Base-by-base conservation (phyloP, 2,797 vertebrate species). In the Rhabdophis nuchalis region DNA sequence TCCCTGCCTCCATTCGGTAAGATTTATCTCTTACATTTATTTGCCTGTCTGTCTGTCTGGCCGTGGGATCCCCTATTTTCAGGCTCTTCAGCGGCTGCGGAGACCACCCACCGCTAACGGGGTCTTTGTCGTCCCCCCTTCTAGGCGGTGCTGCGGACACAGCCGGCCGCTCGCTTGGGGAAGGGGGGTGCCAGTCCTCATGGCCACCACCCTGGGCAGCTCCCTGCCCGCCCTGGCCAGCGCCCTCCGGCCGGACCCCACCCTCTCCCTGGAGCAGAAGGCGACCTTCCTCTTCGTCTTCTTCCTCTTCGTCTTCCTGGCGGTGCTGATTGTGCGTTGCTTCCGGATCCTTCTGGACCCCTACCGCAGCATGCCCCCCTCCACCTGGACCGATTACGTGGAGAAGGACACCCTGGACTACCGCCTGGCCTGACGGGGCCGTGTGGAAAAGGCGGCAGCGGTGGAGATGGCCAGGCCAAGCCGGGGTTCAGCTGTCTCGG, bases 351-450 rank as follows among this genome's bases (percentile, higher is more conserved):
- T 98, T 93, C 97, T 98, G 86, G 98, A 98, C 95, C 98, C 98
- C 0, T 98, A 98, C 96, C 98, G 98, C 92, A 98, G 98, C 95
- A 98, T 98, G 98, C 98, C 98, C 29, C 98, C 98, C 11, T 98
- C 98, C 95, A 98, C 98, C 87, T 98, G 98, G 98, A 98, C 98
- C 20, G 98, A 98, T 96, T 98, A 98, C 96, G 98, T 98, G 93
- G 98, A 98, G 96, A 98, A 98, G 92, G 98, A 98, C 96, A 98
- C 98, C 0, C 98, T 98, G 14, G 98, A 98, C 93, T 98, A 98
- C 92, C 97, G 98, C 94, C 98, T 98, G 90, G 98, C 98, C 95
- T 98, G 97, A 98, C 0, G 6, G n/a, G n/a, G n/a, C n/a, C n/a
- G 6, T 0, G 36, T 18, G 60, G 16, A 46, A 0, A 46, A 46